Conservation (phyloP, 2,797 vertebrate species). For the Heteromormyrus szaboi region DNA sequence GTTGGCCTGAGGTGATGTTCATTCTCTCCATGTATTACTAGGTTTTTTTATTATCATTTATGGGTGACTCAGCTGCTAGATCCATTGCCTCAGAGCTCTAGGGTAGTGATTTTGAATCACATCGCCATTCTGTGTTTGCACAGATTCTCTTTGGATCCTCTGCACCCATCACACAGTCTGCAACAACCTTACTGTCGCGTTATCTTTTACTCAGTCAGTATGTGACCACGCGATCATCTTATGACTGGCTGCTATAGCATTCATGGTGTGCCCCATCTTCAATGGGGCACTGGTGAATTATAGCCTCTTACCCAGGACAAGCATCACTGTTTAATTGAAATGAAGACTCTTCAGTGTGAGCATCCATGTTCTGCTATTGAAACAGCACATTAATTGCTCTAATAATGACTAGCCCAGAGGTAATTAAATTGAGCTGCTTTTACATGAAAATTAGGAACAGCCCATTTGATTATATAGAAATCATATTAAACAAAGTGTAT, state of each 20-base stretch:
- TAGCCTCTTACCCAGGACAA: not conserved
- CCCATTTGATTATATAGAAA: not conserved
- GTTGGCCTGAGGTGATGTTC: not conserved
- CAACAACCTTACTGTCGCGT: not conserved
- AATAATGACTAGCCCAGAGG: conserved; percentile 1
- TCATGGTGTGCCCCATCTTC: not conserved
- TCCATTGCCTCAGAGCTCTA: not conserved
- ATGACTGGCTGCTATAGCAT: not conserved
- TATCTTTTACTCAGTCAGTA: not conserved
- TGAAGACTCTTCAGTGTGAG: not conserved
- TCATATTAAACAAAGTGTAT: not conserved
- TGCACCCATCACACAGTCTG: not conserved
- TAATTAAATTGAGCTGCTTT: not conserved
- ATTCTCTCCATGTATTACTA: not conserved
- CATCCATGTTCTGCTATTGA: not conserved
- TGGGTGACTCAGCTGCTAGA: not conserved
- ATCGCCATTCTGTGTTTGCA: not conserved
- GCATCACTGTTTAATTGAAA: not conserved
- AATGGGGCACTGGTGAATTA: not conserved
- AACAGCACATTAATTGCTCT: conserved; percentile 3
- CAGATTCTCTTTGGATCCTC: not conserved
- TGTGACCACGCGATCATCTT: not conserved
- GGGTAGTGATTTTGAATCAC: not conserved
- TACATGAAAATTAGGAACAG: not conserved
- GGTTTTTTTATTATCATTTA: not conserved